A percentile compares a stretch with the other conserved stretches of the same genome.
Conservation (phyloP, 2,797 vertebrate species). For the Acanthurus tractus region DNA sequence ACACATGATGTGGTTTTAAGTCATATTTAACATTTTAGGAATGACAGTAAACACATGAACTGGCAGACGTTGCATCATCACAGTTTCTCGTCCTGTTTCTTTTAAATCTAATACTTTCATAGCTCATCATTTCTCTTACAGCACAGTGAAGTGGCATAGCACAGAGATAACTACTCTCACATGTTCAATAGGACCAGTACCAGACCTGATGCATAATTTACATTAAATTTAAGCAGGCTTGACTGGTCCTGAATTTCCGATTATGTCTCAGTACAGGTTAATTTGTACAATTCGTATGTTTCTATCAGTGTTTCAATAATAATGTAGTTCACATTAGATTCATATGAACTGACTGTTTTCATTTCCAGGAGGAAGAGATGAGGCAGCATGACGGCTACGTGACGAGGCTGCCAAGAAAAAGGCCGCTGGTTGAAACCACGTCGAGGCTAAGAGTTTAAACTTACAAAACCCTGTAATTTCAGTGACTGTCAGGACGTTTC, state of each 20-base stretch:
- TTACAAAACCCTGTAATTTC: no score
- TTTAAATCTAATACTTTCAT: slow-evolving; percentile 29
- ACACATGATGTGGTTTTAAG: slow-evolving; percentile 19
- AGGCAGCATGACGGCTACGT: no score
- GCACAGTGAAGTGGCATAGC: slow-evolving; percentile 16
- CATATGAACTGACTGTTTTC: no score
- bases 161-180: slow-evolving; percentile 5
- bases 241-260: not conserved
- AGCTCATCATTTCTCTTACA: slow-evolving; percentile 2
- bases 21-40: slow-evolving; percentile 2
- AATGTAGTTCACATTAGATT: no score
- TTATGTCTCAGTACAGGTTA: slow-evolving; percentile 2
- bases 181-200: slow-evolving; percentile 15
- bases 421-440: no score
- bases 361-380: no score
- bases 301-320: no score
- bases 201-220: slow-evolving; percentile 41
- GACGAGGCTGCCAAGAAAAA: no score
- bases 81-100: not conserved
- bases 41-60: slow-evolving; percentile 1
- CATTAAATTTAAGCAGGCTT: not conserved
- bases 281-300: no score
- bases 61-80: slow-evolving; percentile 10
- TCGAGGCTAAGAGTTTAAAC: no score
- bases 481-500: no score